Base-by-base conservation (phyloP, 2,797 vertebrate genomes). In the Lerista edwardsae region DNA sequence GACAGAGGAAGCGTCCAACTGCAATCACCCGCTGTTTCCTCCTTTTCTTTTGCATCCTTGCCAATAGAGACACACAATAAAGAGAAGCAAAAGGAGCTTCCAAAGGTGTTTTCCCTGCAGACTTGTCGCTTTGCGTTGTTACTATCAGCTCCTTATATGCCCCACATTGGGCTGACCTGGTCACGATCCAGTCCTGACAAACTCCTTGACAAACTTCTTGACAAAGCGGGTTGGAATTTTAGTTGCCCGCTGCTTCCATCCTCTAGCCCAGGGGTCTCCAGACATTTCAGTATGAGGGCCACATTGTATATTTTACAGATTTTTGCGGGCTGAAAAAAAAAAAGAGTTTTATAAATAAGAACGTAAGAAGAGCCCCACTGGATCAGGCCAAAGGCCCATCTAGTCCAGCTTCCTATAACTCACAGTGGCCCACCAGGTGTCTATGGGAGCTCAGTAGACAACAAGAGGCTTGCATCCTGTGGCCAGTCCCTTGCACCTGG, bases 1-100 rank as follows among this genome's bases (percentile, higher is more conserved):
- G 88, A 80, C 89, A 92, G 84, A 89, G 62, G 82, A 86, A 75
- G 82, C 72, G 79, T 84, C 82, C 57, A 87, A 79, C 89, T 90
- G 72, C 84, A 91, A 86, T 79, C 75, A 71, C 61, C 31, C 21
- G 31, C 8, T 87, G 81, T 86, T 87, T 81, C 87, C 88, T 80
- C 84, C 51, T 17, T 3, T 88, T 92, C 85, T 80, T 85, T 75
- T 29, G 29, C 64, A 75, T 75, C 6, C 29, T 69, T 59, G 51
- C 15, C 84, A 88, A 23, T 77, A 76, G 57, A 39, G 19, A 41
- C 27, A 10, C 14, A 62, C 55, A 57, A 55, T 14, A 55, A 8
- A 44, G 6, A 68, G 51, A 67, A 82, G 68, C 25, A 27, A 78
- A 55, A 39, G 34, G 6, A 64, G 14, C 9, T 21, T 34, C 15